Percentiles rank a stretch among this genome's conserved stretches.
Conservation (phyloP, 1,140 invertebrate genomes). For the Teleopsis dalmanni region DNA sequence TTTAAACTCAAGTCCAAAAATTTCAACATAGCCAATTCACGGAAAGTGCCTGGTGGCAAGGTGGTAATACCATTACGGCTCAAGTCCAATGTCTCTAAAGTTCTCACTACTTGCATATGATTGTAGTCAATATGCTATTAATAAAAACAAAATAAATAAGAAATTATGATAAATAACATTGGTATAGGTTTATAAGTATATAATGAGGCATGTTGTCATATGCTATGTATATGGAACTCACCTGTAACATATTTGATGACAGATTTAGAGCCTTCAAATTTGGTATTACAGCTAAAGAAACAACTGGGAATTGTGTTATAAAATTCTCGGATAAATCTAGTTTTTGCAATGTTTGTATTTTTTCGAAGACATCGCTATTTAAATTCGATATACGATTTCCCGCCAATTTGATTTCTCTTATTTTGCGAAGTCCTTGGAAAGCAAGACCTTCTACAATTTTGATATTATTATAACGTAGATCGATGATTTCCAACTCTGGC, state of each 20-base stretch:
- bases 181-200: background rate
- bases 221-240: slow-evolving; percentile 7
- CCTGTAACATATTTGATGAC: slow-evolving; percentile 73
- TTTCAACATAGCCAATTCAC: slow-evolving; percentile 59
- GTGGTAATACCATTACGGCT: slow-evolving; percentile 77
- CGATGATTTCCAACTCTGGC: slow-evolving; percentile 59
- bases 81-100: slow-evolving; percentile 69
- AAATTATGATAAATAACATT: background rate
- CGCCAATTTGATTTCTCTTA: slow-evolving; percentile 63
- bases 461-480: slow-evolving; percentile 70
- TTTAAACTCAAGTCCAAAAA: slow-evolving; percentile 79
- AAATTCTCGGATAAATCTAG: slow-evolving; percentile 81
- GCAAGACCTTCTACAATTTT: slow-evolving; percentile 63
- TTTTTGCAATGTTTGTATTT: slow-evolving; percentile 62
- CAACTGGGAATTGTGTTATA: slow-evolving; percentile 68
- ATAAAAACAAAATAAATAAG: background rate
- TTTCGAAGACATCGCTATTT: slow-evolving; percentile 70
- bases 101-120: slow-evolving; percentile 56
- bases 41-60: slow-evolving; percentile 71
- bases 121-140: slow-evolving; percentile 55
- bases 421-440: slow-evolving; percentile 56
- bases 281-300: slow-evolving; percentile 61
- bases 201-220: background rate
- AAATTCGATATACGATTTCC: slow-evolving; percentile 68
- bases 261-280: slow-evolving; percentile 67